A percentile compares a stretch with the other conserved stretches of the same genome.
Evolutionary conservation across 1,140 invertebrate species (phyloP).

Genomic region (Gonatopus flavifemur): DNA sequence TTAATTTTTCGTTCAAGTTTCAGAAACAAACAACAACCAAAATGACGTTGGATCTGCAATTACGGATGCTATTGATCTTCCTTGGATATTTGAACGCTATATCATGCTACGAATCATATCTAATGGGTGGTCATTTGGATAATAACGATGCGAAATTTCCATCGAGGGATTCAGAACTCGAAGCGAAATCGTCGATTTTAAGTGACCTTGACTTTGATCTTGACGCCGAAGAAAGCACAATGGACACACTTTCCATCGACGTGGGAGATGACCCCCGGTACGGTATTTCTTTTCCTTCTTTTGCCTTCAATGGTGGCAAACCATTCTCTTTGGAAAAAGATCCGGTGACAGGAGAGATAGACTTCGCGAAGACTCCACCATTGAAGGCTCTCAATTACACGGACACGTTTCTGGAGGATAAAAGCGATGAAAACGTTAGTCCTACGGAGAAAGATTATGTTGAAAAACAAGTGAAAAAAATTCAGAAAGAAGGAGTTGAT

Average conservation of each 20-base stretch:
- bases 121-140: slow-evolving; percentile 43
- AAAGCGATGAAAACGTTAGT: slow-evolving; percentile 37
- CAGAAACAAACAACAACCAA: no score
- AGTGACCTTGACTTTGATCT: slow-evolving; percentile 45
- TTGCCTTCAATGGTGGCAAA: slow-evolving; percentile 68
- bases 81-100: no score
- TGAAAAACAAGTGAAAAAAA: slow-evolving; percentile 6
- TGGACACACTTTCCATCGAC: slow-evolving; percentile 7
- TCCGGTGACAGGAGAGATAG: slow-evolving; percentile 66
- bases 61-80: no score
- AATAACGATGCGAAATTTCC: slow-evolving; percentile 24
- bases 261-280: slow-evolving; percentile 32
- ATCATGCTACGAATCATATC: slow-evolving; percentile 18
- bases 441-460: slow-evolving; percentile 23
- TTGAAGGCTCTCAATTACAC: slow-evolving; percentile 56
- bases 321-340: slow-evolving; percentile 72
- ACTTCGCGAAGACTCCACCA: slow-evolving; percentile 59
- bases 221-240: slow-evolving; percentile 42
- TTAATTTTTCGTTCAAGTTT: no score
- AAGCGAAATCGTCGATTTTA: slow-evolving; percentile 31
- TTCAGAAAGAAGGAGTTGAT: slow-evolving; percentile 46
- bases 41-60: no score
- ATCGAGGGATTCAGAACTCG: slow-evolving; percentile 16
- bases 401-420: slow-evolving; percentile 50
- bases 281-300: slow-evolving; percentile 46